phyloP scores from a whole-genome alignment of 2,888 invertebrate genomes.

The Scaptomyza reducta region DNA sequence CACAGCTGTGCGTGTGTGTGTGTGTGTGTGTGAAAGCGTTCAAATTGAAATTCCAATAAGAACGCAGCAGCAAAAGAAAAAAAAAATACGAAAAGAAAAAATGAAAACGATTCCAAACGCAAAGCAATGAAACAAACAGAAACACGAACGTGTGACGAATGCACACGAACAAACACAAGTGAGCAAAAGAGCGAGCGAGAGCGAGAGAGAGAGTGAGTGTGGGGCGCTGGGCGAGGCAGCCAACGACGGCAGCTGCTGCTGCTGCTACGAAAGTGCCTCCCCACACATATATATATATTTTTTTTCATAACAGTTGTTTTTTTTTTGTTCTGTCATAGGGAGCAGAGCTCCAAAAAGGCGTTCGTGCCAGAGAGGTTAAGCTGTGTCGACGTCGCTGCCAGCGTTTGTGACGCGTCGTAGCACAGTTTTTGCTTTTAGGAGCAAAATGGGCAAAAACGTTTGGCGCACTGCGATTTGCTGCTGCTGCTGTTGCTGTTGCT shows the following conservation, averaged over 20 bases:
- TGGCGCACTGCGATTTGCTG: constrained; percentile 66
- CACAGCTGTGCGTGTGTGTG: not conserved
- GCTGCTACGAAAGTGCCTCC: constrained; percentile 18
- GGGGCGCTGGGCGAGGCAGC: constrained; percentile 21
- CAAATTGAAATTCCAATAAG: constrained; percentile 69
- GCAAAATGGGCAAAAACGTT: constrained; percentile 49
- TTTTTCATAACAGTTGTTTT: constrained; percentile 11
- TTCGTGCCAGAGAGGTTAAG: constrained; percentile 43
- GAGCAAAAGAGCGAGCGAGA: constrained; percentile 12
- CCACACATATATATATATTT: not conserved
- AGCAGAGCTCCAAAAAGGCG: constrained; percentile 20
- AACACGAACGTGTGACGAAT: constrained; percentile 37
- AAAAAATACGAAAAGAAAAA: constrained; percentile 8
- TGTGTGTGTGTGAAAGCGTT: constrained; percentile 13
- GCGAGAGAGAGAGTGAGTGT: constrained; percentile 10
- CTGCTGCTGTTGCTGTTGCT: constrained; percentile 47
- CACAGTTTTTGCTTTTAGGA: constrained; percentile 61
- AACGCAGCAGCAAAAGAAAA: constrained; percentile 40
- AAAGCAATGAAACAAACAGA: constrained; percentile 32
- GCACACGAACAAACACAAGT: constrained; percentile 31
- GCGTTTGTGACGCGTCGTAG: constrained; percentile 33
- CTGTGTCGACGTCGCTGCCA: constrained; percentile 23
- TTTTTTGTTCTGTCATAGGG: constrained; percentile 28
- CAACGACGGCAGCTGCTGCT: constrained; percentile 24
- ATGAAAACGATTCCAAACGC: constrained; percentile 10